A percentile compares a stretch with the other conserved stretches of the same genome.
These are phyloP conservation scores for Stictonetta naevosa DNA, from an alignment of 2,113 vertebrate genomes.

Conservation along the genomic window DNA sequence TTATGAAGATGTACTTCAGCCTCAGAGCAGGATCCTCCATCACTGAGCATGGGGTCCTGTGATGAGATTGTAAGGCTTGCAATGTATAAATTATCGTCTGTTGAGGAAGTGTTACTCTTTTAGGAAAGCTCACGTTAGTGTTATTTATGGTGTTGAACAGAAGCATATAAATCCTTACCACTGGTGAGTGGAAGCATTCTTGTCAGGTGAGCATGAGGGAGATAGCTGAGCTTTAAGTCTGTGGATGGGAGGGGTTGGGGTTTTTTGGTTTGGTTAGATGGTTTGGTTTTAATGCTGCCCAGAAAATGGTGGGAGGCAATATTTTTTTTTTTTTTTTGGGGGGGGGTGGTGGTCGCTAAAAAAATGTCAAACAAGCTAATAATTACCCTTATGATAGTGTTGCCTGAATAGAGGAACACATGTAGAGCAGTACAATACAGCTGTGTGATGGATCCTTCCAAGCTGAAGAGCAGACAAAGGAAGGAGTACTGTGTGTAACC, in stretches of 20 bases:
- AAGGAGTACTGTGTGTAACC: neutral
- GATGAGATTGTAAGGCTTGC: neutral
- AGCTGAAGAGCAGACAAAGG: neutral
- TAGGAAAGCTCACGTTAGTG: neutral
- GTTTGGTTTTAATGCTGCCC: neutral
- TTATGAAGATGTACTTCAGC: neutral
- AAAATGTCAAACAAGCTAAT: neutral
- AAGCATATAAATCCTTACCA: neutral
- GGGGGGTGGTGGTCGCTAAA: neutral
- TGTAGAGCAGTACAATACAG: neutral
- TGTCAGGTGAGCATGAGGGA: rapidly evolving
- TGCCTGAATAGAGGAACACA: neutral
- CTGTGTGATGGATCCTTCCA: neutral
- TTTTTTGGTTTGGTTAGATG: neutral
- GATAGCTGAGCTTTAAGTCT: neutral
- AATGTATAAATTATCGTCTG: neutral
- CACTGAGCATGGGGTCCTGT: neutral
- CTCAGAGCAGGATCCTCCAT: neutral
- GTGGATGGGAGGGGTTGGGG: neutral
- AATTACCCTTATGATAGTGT: neutral
- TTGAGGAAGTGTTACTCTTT: neutral
- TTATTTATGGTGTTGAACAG: neutral
- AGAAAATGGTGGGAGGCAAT: neutral
- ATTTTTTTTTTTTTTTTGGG: neutral
- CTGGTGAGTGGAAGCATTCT: neutral